Evolutionary conservation across 53 echinoderm and acorn worm genomes (phyloP).

Genomic region (Paelopatides confundens): DNA sequence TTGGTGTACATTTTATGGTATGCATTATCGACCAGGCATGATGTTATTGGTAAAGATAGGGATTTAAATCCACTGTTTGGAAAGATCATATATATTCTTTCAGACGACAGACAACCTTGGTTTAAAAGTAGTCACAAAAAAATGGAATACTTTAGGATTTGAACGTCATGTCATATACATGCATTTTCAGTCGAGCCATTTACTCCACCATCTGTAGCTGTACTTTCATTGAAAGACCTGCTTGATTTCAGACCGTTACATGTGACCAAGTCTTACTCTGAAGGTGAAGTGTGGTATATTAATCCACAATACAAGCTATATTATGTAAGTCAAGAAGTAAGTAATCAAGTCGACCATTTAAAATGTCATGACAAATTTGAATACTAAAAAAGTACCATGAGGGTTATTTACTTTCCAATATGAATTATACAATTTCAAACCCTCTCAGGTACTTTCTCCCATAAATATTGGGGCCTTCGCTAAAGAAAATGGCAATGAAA

Average conservation of each 20-base stretch:
- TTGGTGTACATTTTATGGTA: slow-evolving; percentile 41
- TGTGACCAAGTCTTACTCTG: slow-evolving; percentile 51
- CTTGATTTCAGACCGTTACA: slow-evolving; percentile 57
- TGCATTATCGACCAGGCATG: slow-evolving; percentile 54
- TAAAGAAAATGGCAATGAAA: no score
- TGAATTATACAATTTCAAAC: no score
- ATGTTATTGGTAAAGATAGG: slow-evolving; percentile 53
- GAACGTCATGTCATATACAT: slow-evolving; percentile 52
- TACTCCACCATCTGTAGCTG: slow-evolving; percentile 9
- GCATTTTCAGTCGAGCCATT: slow-evolving; percentile 38
- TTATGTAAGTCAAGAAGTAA: no score
- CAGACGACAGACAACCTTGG: not conserved
- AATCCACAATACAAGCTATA: slow-evolving; percentile 43
- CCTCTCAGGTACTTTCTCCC: no score
- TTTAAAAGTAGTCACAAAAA: slow-evolving; percentile 1
- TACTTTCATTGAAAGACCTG: slow-evolving; percentile 27
- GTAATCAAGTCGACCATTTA: no score
- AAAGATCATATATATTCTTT: slow-evolving; percentile 46
- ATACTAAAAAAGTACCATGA: no score
- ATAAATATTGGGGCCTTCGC: no score
- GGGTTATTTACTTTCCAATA: no score
- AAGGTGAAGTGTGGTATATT: slow-evolving; percentile 53
- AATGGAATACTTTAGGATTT: not conserved
- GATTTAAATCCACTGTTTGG: slow-evolving; percentile 56
- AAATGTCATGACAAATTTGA: no score